A percentile compares a stretch with the other conserved stretches of the same genome.
Evolutionary conservation across 2,888 invertebrate species (phyloP).

Genomic region (Dione vanillae): DNA sequence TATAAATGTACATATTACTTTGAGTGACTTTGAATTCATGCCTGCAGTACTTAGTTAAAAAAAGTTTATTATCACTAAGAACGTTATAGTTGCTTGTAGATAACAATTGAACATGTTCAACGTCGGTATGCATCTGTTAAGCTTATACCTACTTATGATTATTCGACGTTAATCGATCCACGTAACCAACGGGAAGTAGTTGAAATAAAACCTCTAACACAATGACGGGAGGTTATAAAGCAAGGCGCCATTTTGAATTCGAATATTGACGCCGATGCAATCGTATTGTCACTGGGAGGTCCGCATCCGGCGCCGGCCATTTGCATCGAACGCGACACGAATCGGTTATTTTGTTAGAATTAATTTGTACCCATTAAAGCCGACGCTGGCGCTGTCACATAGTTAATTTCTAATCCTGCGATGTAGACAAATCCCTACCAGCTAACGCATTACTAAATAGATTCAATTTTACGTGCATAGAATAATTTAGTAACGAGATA

Average conservation of each 20-base stretch:
- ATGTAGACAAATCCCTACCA: constrained; percentile 11
- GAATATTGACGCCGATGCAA: constrained; percentile 70
- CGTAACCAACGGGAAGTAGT: constrained; percentile 67
- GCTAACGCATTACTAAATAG: constrained; percentile 1
- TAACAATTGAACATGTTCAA: neutral
- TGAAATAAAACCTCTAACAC: constrained; percentile 59
- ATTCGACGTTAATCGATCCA: constrained; percentile 65
- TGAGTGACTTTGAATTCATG: neutral
- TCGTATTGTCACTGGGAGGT: constrained; percentile 76
- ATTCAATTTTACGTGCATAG: neutral
- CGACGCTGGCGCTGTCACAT: constrained; percentile 28
- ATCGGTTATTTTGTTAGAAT: constrained; percentile 66
- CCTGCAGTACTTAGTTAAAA: neutral
- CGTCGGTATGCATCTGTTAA: constrained; percentile 23
- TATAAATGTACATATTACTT: neutral
- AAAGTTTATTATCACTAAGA: neutral
- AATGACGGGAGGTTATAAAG: constrained; percentile 59
- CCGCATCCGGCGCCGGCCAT: constrained; percentile 82
- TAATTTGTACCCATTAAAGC: constrained; percentile 53
- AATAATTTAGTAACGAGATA: neutral
- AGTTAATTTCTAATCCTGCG: constrained; percentile 10
- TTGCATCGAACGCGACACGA: constrained; percentile 77
- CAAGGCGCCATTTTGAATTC: constrained; percentile 80
- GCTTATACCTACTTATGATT: constrained; percentile 44
- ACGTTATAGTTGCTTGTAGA: neutral